These are phyloP conservation scores for Tragopan temminckii DNA, from an alignment of 2,797 vertebrate genomes.

Conservation along the genomic window DNA sequence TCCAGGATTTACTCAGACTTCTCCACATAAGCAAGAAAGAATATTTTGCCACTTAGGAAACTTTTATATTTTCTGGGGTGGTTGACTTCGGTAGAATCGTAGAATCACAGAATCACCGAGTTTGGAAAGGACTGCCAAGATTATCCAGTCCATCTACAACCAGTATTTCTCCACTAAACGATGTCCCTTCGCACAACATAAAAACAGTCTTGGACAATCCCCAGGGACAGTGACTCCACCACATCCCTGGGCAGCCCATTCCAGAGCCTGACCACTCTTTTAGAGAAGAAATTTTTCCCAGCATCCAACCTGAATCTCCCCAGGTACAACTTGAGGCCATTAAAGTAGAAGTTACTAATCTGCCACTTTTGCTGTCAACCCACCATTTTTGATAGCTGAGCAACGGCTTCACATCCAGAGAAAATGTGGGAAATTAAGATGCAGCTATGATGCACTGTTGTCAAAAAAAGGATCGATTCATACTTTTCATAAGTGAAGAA, in stretches of 20 bases:
- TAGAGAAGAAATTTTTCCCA: too few relatives aligned
- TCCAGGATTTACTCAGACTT: neutral
- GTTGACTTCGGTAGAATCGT: neutral
- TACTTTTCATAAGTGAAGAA: neutral
- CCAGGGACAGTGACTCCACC: too few relatives aligned
- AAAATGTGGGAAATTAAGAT: conserved; percentile 4
- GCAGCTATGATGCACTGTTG: neutral
- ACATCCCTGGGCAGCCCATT: too few relatives aligned
- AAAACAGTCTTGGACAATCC: too few relatives aligned
- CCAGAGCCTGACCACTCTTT: too few relatives aligned
- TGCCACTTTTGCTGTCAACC: neutral
- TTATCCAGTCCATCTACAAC: too few relatives aligned
- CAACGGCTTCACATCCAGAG: neutral
- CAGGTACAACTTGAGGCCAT: too few relatives aligned
- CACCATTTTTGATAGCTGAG: neutral
- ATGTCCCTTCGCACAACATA: too few relatives aligned
- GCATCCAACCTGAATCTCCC: too few relatives aligned
- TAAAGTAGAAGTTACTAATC: neutral
- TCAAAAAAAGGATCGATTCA: neutral
- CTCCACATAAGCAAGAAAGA: neutral
- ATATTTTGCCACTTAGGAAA: neutral
- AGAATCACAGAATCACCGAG: too few relatives aligned
- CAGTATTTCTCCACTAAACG: too few relatives aligned
- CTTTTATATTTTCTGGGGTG: neutral
- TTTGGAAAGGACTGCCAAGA: too few relatives aligned